These are phyloP conservation scores for Stratiomys singularior DNA, from an alignment of 2,888 invertebrate genomes.

Conservation along the genomic window DNA sequence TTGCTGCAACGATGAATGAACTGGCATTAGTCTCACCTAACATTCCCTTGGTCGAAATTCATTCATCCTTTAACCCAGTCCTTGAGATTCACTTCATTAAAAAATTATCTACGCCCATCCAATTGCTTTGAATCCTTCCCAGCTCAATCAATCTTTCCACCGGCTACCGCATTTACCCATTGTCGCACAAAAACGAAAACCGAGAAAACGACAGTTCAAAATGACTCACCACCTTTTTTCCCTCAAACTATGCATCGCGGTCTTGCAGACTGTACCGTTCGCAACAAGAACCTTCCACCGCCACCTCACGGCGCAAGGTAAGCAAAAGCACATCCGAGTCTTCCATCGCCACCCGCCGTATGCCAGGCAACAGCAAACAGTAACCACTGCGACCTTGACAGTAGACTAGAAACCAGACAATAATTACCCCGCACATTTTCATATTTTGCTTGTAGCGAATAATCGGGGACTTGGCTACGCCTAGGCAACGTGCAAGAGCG, in stretches of 20 bases:
- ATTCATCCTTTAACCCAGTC: slow-evolving; percentile 7
- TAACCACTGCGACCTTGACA: slow-evolving; percentile 27
- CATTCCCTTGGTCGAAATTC: not conserved
- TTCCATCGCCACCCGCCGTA: not conserved
- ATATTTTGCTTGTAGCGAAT: not conserved
- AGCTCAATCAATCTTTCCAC: slow-evolving; percentile 11
- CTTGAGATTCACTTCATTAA: slow-evolving; percentile 14
- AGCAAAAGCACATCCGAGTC: not conserved
- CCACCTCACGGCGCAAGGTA: not conserved
- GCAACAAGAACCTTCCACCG: not conserved
- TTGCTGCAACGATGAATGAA: too few relatives aligned
- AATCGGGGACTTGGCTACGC: not conserved
- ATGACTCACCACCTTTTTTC: slow-evolving; percentile 23
- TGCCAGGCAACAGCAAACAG: slow-evolving; percentile 1
- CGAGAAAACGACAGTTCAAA: slow-evolving; percentile 36
- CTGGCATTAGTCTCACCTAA: too few relatives aligned
- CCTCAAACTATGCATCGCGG: not conserved
- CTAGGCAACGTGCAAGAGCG: not conserved
- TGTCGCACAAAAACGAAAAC: not conserved
- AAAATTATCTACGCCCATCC: slow-evolving; percentile 19
- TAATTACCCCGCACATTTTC: slow-evolving; percentile 15
- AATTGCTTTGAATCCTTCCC: not conserved
- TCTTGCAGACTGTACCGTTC: slow-evolving; percentile 17
- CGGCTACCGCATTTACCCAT: slow-evolving; percentile 30
- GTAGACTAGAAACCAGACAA: slow-evolving; percentile 34